Evolutionary conservation across 2,888 invertebrate species (phyloP).

Genomic region (Suillia variegata): DNA sequence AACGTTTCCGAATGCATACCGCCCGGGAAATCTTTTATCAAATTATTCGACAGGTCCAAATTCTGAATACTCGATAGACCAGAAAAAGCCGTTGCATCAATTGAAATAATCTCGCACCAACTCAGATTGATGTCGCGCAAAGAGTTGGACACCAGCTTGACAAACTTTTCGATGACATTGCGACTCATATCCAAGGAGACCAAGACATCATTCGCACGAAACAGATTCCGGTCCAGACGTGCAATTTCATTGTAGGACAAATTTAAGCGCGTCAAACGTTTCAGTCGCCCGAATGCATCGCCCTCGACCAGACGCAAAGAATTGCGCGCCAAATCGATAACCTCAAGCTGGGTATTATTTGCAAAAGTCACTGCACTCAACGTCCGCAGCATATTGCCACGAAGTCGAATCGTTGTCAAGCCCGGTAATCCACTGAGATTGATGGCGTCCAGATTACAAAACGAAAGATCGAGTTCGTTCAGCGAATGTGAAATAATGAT

Average conservation of each 20-base stretch:
- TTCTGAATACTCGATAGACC: conserved; percentile 67
- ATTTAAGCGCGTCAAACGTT: conserved; percentile 67
- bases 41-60: conserved; percentile 72
- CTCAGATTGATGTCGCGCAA: conserved; percentile 68
- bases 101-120: conserved; percentile 68
- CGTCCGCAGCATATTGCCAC: conserved; percentile 69
- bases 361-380: conserved; percentile 66
- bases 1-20: conserved; percentile 68
- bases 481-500: conserved; percentile 64
- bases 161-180: conserved; percentile 68
- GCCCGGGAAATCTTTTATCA: conserved; percentile 68
- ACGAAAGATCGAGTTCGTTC: conserved; percentile 66
- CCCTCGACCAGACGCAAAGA: conserved; percentile 67
- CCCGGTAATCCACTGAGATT: conserved; percentile 69
- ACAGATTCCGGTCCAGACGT: conserved; percentile 65
- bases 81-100: conserved; percentile 65
- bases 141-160: conserved; percentile 66
- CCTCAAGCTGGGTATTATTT: conserved; percentile 67
- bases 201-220: conserved; percentile 68
- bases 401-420: conserved; percentile 66
- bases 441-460: conserved; percentile 67
- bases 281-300: conserved; percentile 68
- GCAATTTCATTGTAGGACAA: conserved; percentile 74
- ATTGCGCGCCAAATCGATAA: conserved; percentile 72
- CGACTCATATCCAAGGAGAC: conserved; percentile 69